Evolutionary conservation across 2,797 vertebrate genomes (phyloP).

Genomic region (Fistularia commersonii): DNA sequence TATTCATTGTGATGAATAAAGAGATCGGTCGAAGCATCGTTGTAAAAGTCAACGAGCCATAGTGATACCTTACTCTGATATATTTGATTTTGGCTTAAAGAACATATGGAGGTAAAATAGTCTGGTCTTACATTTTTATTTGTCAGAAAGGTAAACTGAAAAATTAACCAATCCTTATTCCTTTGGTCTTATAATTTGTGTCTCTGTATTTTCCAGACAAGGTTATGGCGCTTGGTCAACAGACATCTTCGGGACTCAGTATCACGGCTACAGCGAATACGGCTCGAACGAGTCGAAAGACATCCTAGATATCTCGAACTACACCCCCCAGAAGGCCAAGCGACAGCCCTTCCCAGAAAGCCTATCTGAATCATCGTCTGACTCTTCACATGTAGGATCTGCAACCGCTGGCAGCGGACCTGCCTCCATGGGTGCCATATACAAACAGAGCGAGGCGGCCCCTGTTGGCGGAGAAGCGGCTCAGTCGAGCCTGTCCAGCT

Average conservation of each 20-base stretch:
- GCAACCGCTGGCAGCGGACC: conserved; percentile 56
- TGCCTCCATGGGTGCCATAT: conserved; percentile 68
- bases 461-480: conserved; percentile 62
- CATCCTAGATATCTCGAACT: conserved; percentile 98
- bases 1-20: no score
- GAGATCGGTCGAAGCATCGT: no score
- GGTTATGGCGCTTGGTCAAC: conserved; percentile 85
- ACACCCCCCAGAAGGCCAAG: conserved; percentile 97
- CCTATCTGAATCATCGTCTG: conserved; percentile 94
- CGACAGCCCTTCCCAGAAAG: conserved; percentile 88
- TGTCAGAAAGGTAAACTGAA: no score
- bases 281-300: conserved; percentile 92
- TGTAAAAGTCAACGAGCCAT: no score
- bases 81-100: no score
- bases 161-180: background rate
- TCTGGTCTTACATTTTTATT: no score
- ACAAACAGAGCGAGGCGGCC: conserved; percentile 61
- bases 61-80: no score
- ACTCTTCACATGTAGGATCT: conserved; percentile 91
- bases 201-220: conserved; percentile 69
- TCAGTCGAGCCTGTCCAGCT: conserved; percentile 93
- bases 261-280: conserved; percentile 90
- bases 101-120: no score
- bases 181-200: conserved; percentile 9
- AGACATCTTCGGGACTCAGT: conserved; percentile 87